Base-by-base conservation (phyloP, 1,140 invertebrate species). In the Nephila pilipes region DNA sequence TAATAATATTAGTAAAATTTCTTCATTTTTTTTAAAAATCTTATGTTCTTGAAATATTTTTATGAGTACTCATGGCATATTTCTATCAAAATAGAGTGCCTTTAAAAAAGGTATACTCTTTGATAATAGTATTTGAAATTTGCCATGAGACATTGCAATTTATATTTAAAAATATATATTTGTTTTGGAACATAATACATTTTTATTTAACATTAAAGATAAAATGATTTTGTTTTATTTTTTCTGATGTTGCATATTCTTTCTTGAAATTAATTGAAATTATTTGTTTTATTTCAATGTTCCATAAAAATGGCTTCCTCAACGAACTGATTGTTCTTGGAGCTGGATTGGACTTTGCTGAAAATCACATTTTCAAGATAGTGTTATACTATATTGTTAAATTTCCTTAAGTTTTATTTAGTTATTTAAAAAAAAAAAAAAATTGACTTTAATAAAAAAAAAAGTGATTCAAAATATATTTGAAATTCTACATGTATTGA, bases 261-360 rank as follows among this genome's bases (percentile, higher is more conserved):
- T 65, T 14, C 63, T 12, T 65, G 25, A 65, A 65, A 29, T 65
- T 65, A 75, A 75, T 36, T 75, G 16, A 75, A 32, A 29, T 36
- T 32, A 75, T 32, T 32, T 75, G 32, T 75, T 75, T 36, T 29
- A 16, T 75, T 75, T 75, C 69, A 18, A 3, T 75, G 69, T 75
- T 75, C 69, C 69, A 75, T 36, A 75, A 75, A 75, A 75, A 75
- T 36, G 69, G 69, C 69, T 65, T 65, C 69, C 69, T 32, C 69
- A 75, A 75, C 69, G 29, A 36, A 75, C 69, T 75, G 69, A 75
- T 5, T 75, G 69, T 75, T 75, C 32, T 18, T 75, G 69, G 69
- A 75, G 69, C 29, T 29, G 69, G 32, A 75, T 18, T 75, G 12
- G 25, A 10, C 0, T 65, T 65, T 25, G n/a, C n/a, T 14, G 63